phyloP scores from a whole-genome alignment of 35 echinoderm and acorn worm species.

The Ptychodera flava region DNA sequence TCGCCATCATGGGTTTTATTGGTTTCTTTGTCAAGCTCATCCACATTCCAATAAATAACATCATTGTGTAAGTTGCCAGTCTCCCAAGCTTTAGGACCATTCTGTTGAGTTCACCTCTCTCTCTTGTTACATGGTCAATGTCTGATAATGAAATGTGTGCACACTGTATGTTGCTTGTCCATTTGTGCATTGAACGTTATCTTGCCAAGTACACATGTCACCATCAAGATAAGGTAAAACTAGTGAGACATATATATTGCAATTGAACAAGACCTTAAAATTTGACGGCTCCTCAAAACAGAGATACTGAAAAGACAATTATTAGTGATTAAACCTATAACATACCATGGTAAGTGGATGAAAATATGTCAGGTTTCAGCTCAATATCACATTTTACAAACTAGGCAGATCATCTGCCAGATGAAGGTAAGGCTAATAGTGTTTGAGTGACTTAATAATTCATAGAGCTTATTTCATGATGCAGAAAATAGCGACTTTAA shows the following conservation, averaged over 20 bases:
- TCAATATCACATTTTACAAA: too few species aligned
- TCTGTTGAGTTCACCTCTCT: not conserved
- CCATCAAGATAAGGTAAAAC: not conserved
- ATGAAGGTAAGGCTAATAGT: too few species aligned
- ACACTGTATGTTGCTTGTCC: not conserved
- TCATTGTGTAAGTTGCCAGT: conserved; percentile 93
- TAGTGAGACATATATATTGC: not conserved
- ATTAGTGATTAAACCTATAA: too few species aligned
- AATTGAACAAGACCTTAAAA: too few species aligned
- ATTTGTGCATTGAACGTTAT: not conserved
- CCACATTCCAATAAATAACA: conserved; percentile 99
- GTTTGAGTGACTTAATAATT: too few species aligned
- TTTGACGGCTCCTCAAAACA: too few species aligned
- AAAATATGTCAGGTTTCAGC: too few species aligned
- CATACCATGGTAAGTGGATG: too few species aligned
- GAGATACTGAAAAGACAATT: too few species aligned
- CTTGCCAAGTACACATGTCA: not conserved
- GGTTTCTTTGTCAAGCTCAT: conserved; percentile 99
- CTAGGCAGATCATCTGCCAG: too few species aligned
- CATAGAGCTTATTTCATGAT: too few species aligned
- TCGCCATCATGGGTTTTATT: conserved; percentile 99
- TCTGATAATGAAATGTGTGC: not conserved
- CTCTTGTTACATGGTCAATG: not conserved
- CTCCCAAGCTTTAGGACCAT: not conserved
- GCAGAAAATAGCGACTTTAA: not conserved